Base-by-base conservation (phyloP, 2,797 vertebrate species). In the Moxostoma hubbsi region DNA sequence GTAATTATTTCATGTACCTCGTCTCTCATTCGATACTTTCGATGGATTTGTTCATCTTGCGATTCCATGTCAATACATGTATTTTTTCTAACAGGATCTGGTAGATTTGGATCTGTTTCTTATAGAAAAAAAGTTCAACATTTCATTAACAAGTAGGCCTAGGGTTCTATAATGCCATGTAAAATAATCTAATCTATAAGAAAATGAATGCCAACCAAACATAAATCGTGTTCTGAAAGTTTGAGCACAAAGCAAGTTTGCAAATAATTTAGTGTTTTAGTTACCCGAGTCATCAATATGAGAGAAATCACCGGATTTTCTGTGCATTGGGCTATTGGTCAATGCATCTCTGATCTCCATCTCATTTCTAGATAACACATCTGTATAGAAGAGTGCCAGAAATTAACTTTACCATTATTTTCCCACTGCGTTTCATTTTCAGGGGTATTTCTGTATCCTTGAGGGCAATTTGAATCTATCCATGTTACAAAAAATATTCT, bases 11-110 rank as follows among this genome's bases (percentile, higher is more conserved):
- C 79, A 18, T 77, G 82, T 94, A 96, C 95, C 94, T 95, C 89
- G 85, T 96, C 93, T 91, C 94, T 95, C 95, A 96, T 96, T 90
- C 90, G 93, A 90, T 93, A 91, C 90, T 94, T 95, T 84, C 93
- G 91, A 78, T 92, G 90, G 81, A 91, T 80, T 55, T 8, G 9
- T 46, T 80, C 84, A 75, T 91, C 57, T n/a, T 87, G 87, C 81
- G 89, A 79, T 75, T 93, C 90, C 80, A 84, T 77, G 47, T 93
- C 90, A 87, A 84, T 82, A 91, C 78, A 88, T 87, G 84, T 61
- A 7, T 15, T 61, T 90, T 92, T 92, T 87, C n/a, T 91, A 79
- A 89, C 89, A 65, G 91, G 92, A 76, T 92, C 92, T 82, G 90
- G 65, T 13, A 75, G 53, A 61, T 61, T 18, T 13, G 5, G 53